Percentiles rank a stretch among this genome's conserved stretches.
Conservation (phyloP, 2,888 invertebrate species). For the Uloborus plumipes region DNA sequence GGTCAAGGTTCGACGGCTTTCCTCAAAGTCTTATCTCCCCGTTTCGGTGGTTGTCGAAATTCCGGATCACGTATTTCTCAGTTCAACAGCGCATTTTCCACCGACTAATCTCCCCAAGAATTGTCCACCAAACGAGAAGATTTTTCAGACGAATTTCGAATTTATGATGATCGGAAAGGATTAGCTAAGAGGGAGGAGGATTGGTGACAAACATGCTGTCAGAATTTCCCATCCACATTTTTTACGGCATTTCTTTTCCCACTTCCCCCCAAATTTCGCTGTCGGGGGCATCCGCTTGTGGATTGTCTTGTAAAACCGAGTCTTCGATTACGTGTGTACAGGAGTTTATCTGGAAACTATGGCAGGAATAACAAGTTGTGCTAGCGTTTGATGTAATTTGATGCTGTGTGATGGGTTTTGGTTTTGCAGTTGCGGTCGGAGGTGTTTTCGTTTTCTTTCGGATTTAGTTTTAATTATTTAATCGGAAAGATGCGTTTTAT, state of each 20-base stretch:
- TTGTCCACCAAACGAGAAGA: constrained; percentile 30
- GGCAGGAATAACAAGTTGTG: too few species aligned
- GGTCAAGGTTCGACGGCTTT: constrained; percentile 26
- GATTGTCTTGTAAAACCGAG: too few species aligned
- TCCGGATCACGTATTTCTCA: constrained; percentile 36
- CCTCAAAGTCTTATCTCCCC: constrained; percentile 9
- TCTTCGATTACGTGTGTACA: too few species aligned
- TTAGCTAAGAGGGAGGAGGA: constrained; percentile 17
- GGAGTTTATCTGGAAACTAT: too few species aligned
- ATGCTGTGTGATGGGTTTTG: too few species aligned
- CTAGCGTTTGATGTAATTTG: too few species aligned
- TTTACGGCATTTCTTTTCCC: too few species aligned
- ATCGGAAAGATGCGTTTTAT: too few species aligned
- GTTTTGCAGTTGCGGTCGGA: too few species aligned
- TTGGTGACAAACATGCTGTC: constrained; percentile 4
- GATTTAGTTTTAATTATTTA: too few species aligned
- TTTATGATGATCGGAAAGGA: constrained; percentile 46
- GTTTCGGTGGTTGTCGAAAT: constrained; percentile 1
- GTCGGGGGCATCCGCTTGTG: background rate
- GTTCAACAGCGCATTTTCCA: constrained; percentile 18
- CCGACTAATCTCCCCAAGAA: constrained; percentile 23
- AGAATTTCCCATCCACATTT: constrained; percentile 1
- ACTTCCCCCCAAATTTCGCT: background rate
- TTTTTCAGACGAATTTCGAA: constrained; percentile 30
- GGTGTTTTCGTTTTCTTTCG: too few species aligned